Evolutionary conservation across 2,888 invertebrate genomes (phyloP).

Genomic region (Platycnemis pennipes): DNA sequence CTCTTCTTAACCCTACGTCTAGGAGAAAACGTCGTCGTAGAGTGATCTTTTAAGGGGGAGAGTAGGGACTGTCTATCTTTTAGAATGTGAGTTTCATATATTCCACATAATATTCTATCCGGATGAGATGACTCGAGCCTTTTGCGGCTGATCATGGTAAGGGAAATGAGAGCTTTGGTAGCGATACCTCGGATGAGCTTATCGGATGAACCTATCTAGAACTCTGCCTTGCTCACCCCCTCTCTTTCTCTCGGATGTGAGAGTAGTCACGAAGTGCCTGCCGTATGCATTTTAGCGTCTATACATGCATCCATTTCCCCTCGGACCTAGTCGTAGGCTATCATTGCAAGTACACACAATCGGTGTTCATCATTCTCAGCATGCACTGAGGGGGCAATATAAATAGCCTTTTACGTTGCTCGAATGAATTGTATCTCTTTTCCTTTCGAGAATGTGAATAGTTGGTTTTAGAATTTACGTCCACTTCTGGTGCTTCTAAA

Average conservation of each 20-base stretch:
- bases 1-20: not conserved
- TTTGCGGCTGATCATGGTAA: not conserved
- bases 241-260: not conserved
- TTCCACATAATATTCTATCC: not conserved
- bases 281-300: not conserved
- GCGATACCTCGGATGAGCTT: not conserved
- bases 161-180: not conserved
- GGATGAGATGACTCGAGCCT: not conserved
- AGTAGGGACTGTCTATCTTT: not conserved
- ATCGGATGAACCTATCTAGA: slow-evolving; percentile 29
- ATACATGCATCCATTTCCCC: not conserved
- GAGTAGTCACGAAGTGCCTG: not conserved
- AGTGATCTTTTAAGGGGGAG: not conserved
- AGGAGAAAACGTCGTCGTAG: not conserved
- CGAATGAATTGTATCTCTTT: not conserved
- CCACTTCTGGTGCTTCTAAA: not conserved
- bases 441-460: not conserved
- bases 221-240: not conserved
- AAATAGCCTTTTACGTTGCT: not conserved
- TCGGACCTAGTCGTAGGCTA: not conserved
- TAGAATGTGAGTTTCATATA: not conserved
- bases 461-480: not conserved
- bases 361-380: slow-evolving; percentile 3
- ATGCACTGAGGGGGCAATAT: not conserved
- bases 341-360: not conserved